A percentile compares a stretch with the other conserved stretches of the same genome.
Evolutionary conservation across 2,797 vertebrate species (phyloP).

Genomic region (Darevskia mixta): DNA sequence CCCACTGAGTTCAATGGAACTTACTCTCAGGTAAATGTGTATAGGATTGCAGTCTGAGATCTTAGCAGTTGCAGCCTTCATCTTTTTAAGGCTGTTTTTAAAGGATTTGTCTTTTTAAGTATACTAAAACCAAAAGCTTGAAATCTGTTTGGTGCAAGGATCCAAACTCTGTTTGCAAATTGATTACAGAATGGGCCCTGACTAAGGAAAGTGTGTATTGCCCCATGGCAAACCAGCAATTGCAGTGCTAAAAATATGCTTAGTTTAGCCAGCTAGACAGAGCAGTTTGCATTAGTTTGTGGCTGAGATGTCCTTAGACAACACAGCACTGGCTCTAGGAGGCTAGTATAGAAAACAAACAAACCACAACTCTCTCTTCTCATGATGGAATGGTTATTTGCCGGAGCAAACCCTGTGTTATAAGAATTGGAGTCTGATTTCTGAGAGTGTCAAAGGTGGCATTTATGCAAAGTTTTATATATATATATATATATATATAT

Average conservation of each 20-base stretch:
- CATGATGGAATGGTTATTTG: not conserved
- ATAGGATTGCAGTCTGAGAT: not conserved
- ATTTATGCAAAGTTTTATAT: not conserved
- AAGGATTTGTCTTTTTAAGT: not conserved
- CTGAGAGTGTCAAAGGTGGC: not conserved
- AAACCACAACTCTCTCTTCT: not conserved
- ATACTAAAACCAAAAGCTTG: not conserved
- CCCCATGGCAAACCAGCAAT: constrained; percentile 5
- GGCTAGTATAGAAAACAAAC: not conserved
- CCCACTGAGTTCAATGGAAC: too few species aligned
- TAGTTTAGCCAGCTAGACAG: constrained; percentile 17
- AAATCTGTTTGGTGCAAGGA: not conserved
- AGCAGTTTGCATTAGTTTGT: constrained; percentile 1
- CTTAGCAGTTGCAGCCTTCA: not conserved
- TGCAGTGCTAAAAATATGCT: constrained; percentile 20
- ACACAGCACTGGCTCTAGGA: not conserved
- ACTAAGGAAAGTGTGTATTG: not conserved
- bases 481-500: too few species aligned
- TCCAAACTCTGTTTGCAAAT: constrained; percentile 3
- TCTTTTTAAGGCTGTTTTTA: not conserved
- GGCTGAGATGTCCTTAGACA: constrained; percentile 10
- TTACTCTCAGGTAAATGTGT: not conserved
- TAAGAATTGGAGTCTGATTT: not conserved
- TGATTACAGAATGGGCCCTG: not conserved
- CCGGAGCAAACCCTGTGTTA: not conserved